These are phyloP conservation scores for Sylvicola cinctus DNA, from an alignment of 2,888 invertebrate genomes.

Conservation along the genomic window DNA sequence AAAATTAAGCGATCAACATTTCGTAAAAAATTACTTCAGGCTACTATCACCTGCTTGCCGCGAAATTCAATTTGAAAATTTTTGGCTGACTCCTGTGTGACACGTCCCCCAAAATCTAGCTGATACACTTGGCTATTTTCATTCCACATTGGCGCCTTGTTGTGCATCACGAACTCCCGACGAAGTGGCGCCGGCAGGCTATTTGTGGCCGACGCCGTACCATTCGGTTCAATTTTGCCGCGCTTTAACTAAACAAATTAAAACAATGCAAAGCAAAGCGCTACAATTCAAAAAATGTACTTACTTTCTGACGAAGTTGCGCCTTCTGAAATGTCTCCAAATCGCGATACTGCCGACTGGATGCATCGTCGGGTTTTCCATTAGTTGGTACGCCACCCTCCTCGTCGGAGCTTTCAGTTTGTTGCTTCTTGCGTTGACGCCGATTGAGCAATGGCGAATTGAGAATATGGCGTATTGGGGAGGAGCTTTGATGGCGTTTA, in stretches of 20 bases:
- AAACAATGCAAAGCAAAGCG: constrained; percentile 6
- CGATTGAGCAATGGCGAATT: constrained; percentile 70
- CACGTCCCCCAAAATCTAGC: constrained; percentile 94
- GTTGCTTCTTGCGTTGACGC: constrained; percentile 50
- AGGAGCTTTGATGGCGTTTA: constrained; percentile 56
- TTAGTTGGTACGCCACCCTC: constrained; percentile 34
- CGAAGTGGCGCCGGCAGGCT: constrained; percentile 30
- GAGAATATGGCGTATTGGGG: constrained; percentile 59
- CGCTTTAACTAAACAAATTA: constrained; percentile 42
- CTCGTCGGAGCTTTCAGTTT: constrained; percentile 66
- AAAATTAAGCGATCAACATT: constrained; percentile 2
- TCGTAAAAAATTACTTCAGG: background rate
- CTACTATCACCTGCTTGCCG: constrained; percentile 62
- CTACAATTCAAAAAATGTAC: constrained; percentile 5
- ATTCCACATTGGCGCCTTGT: constrained; percentile 96
- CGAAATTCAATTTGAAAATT: constrained; percentile 98
- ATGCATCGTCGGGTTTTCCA: constrained; percentile 8
- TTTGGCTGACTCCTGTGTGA: constrained; percentile 97
- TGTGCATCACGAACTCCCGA: constrained; percentile 85
- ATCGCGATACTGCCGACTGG: constrained; percentile 54
- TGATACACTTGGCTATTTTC: constrained; percentile 98
- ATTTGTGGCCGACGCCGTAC: constrained; percentile 19
- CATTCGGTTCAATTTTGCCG: constrained; percentile 36
- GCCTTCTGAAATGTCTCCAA: constrained; percentile 84
- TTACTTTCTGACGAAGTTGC: constrained; percentile 74